Percentiles rank a stretch among this genome's conserved stretches.
Evolutionary conservation across 2,888 invertebrate genomes (phyloP).

Genomic region (Pemphredon lugubris): DNA sequence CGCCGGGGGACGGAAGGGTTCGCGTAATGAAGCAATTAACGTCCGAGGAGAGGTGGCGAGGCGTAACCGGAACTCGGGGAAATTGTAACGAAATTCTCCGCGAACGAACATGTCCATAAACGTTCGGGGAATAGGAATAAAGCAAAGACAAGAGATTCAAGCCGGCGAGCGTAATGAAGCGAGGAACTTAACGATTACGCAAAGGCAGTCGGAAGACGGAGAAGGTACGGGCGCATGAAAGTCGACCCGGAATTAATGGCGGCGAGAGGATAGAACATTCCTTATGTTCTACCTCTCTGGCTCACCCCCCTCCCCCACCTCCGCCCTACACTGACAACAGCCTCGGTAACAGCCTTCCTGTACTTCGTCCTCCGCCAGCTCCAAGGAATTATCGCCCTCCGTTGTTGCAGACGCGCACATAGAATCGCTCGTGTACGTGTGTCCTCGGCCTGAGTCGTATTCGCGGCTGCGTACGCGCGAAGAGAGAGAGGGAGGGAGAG

Average conservation of each 20-base stretch:
- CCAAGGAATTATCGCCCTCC: conserved; percentile 62
- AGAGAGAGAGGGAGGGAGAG: background rate
- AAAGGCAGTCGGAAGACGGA: conserved; percentile 38
- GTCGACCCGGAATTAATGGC: conserved; percentile 62
- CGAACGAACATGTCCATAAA: background rate
- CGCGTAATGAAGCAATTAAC: background rate
- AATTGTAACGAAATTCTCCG: background rate
- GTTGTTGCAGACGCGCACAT: conserved; percentile 28
- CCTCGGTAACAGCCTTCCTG: conserved; percentile 63
- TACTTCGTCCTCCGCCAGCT: conserved; percentile 56
- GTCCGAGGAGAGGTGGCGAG: background rate
- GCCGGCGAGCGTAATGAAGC: conserved; percentile 52
- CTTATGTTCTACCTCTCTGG: conserved; percentile 53
- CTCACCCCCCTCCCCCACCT: conserved; percentile 45
- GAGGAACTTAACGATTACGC: conserved; percentile 59
- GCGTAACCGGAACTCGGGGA: background rate
- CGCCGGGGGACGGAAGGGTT: background rate
- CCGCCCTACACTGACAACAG: no score
- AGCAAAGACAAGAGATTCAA: background rate
- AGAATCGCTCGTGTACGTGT: background rate
- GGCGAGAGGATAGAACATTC: conserved; percentile 54
- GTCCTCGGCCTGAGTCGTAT: background rate
- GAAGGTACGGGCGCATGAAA: conserved; percentile 45
- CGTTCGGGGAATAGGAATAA: background rate
- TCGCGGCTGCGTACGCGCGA: background rate